Percentiles rank a stretch among this genome's conserved stretches.
These are phyloP conservation scores for Zaprionus inermis DNA, from an alignment of 1,140 invertebrate genomes.

Conservation along the genomic window DNA sequence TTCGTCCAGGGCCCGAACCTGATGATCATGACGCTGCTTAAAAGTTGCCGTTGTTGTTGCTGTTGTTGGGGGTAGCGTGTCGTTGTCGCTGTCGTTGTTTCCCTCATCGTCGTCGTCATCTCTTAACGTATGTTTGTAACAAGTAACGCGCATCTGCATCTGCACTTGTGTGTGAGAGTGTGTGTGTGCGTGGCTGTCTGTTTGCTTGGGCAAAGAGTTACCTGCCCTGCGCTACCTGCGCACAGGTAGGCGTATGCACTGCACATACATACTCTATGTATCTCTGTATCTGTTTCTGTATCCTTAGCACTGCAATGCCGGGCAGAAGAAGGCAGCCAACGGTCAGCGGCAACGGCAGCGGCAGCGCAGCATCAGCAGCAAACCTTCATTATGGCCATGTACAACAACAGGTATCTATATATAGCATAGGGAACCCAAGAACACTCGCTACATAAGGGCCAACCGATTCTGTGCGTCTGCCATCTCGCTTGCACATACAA, in stretches of 20 bases:
- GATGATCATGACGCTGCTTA: conserved; percentile 74
- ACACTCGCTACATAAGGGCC: conserved; percentile 41
- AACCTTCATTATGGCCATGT: conserved; percentile 50
- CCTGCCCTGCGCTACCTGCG: conserved; percentile 70
- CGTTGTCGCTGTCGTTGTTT: conserved; percentile 43
- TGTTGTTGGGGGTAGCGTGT: conserved; percentile 55
- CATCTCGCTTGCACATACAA: neutral
- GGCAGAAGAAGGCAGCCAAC: conserved; percentile 36
- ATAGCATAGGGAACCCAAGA: conserved; percentile 6
- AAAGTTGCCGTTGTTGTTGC: conserved; percentile 44
- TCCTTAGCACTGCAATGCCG: conserved; percentile 56
- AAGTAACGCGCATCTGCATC: conserved; percentile 72
- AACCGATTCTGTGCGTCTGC: neutral
- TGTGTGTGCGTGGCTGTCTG: conserved; percentile 30
- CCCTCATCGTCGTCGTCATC: conserved; percentile 33
- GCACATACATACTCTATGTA: conserved; percentile 38
- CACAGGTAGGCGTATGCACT: conserved; percentile 74
- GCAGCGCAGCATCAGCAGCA: conserved; percentile 56
- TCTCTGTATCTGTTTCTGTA: conserved; percentile 41
- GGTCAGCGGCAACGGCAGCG: conserved; percentile 57
- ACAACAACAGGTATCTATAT: neutral
- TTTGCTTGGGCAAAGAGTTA: conserved; percentile 71
- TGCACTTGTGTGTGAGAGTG: conserved; percentile 41
- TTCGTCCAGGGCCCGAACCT: conserved; percentile 44
- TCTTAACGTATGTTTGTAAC: conserved; percentile 74